Conservation (phyloP, 2,888 invertebrate species). For the Rhingia campestris region DNA sequence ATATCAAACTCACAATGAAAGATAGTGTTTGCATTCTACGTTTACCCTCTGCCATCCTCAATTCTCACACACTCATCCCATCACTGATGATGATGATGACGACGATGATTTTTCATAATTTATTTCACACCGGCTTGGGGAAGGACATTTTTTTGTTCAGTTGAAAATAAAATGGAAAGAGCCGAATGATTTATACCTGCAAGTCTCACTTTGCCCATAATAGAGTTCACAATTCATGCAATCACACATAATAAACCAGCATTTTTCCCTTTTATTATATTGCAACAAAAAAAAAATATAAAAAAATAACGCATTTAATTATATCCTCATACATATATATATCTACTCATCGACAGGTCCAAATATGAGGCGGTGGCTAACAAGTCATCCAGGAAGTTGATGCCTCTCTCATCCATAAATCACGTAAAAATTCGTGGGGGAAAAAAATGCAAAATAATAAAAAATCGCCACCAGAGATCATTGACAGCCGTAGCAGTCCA, state of each 20-base stretch:
- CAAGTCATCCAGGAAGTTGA: slow-evolving; percentile 79
- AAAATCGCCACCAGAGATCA: slow-evolving; percentile 63
- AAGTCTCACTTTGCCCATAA: slow-evolving; percentile 40
- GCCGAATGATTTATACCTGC: slow-evolving; percentile 36
- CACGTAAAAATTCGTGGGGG: slow-evolving; percentile 76
- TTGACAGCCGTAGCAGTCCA: slow-evolving; percentile 61
- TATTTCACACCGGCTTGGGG: slow-evolving; percentile 44
- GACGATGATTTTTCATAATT: slow-evolving; percentile 67
- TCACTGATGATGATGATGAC: slow-evolving; percentile 40
- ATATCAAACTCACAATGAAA: slow-evolving; percentile 30
- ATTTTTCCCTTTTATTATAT: slow-evolving; percentile 26
- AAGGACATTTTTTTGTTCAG: slow-evolving; percentile 23
- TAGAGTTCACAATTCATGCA: slow-evolving; percentile 33
- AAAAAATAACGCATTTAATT: slow-evolving; percentile 57
- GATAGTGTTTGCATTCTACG: slow-evolving; percentile 27
- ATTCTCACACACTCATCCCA: background rate
- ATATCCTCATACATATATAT: slow-evolving; percentile 27
- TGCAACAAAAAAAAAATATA: slow-evolving; percentile 34
- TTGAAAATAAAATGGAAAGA: slow-evolving; percentile 36
- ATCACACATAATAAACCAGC: slow-evolving; percentile 26
- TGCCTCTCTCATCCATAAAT: slow-evolving; percentile 81
- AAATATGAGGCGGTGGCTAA: slow-evolving; percentile 61
- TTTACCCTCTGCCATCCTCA: background rate
- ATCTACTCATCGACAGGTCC: slow-evolving; percentile 54
- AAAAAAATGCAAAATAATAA: slow-evolving; percentile 54